Conservation (phyloP, 30 jellyfish, hydroid and myxozoan species). For the Nemopilema nomurai region DNA sequence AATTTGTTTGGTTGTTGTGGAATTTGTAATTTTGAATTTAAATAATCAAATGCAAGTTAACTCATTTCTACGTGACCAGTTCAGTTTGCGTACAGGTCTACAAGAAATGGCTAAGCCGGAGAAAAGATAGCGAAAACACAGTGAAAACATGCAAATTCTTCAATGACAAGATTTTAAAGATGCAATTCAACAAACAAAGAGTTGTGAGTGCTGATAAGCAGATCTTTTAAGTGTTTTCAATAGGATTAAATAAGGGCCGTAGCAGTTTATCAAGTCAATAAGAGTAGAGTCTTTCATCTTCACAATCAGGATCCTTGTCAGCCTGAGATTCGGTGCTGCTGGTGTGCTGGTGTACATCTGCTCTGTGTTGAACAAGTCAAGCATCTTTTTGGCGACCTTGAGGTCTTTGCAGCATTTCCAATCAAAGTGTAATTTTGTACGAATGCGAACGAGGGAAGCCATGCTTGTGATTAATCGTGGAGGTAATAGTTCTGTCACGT, state of each 20-base stretch:
- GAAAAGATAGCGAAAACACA: not conserved
- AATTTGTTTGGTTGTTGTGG: slow-evolving; percentile 8
- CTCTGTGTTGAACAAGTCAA: slow-evolving; percentile 20
- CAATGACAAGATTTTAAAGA: slow-evolving; percentile 3
- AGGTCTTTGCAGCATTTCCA: slow-evolving; percentile 62
- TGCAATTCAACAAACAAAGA: slow-evolving; percentile 10
- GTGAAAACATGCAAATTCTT: not conserved
- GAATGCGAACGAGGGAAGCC: slow-evolving; percentile 49
- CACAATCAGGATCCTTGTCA: slow-evolving; percentile 10
- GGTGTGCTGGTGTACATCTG: slow-evolving; percentile 15
- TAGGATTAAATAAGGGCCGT: slow-evolving; percentile 8
- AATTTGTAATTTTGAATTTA: slow-evolving; percentile 10
- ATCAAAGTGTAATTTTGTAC: slow-evolving; percentile 38
- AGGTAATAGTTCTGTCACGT: too few species aligned
- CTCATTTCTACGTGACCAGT: not conserved
- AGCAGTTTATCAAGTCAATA: slow-evolving; percentile 19
- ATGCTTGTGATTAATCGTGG: too few species aligned
- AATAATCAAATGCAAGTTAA: not conserved
- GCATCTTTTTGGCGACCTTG: slow-evolving; percentile 39
- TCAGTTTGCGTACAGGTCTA: not conserved
- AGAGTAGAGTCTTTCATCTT: slow-evolving; percentile 13
- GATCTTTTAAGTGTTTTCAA: not conserved
- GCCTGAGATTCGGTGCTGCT: slow-evolving; percentile 13
- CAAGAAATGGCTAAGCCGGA: not conserved
- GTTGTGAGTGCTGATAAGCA: not conserved